Conservation (phyloP, 2,113 vertebrate genomes). For the Perccottus glenii region DNA sequence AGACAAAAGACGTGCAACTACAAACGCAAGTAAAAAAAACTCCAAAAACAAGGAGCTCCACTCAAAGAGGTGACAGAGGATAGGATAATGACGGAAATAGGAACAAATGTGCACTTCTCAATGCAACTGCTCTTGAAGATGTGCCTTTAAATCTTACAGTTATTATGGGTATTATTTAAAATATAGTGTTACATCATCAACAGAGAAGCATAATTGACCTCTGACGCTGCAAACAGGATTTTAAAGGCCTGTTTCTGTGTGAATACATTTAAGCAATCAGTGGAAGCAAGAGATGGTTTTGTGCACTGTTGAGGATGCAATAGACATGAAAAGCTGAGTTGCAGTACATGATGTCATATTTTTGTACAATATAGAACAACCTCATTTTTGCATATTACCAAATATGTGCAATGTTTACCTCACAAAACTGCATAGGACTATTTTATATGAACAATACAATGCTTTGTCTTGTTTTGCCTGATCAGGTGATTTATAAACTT, state of each 20-base stretch:
- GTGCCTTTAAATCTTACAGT: slow-evolving; percentile 19
- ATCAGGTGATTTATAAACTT: too few relatives aligned
- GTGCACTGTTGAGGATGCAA: neutral
- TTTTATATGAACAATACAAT: too few relatives aligned
- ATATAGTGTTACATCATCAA: slow-evolving; percentile 30
- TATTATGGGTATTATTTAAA: neutral
- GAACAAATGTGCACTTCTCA: slow-evolving; percentile 51
- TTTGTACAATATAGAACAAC: too few relatives aligned
- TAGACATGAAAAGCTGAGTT: neutral
- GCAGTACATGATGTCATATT: too few relatives aligned
- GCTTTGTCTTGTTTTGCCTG: too few relatives aligned
- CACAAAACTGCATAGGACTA: too few relatives aligned
- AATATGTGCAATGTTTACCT: too few relatives aligned
- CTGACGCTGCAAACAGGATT: too few relatives aligned
- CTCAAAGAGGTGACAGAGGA: slow-evolving; percentile 84
- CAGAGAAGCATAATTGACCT: neutral
- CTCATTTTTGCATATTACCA: too few relatives aligned
- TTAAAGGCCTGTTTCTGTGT: too few relatives aligned
- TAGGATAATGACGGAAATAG: slow-evolving; percentile 59
- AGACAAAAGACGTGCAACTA: slow-evolving; percentile 50
- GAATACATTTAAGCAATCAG: too few relatives aligned
- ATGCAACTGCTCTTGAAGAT: slow-evolving; percentile 62
- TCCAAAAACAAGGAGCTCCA: slow-evolving; percentile 81
- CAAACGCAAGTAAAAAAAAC: slow-evolving; percentile 43
- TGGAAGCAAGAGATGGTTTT: neutral